Base-by-base conservation (phyloP, 2,797 vertebrate species). In the Acanthurus tractus region DNA sequence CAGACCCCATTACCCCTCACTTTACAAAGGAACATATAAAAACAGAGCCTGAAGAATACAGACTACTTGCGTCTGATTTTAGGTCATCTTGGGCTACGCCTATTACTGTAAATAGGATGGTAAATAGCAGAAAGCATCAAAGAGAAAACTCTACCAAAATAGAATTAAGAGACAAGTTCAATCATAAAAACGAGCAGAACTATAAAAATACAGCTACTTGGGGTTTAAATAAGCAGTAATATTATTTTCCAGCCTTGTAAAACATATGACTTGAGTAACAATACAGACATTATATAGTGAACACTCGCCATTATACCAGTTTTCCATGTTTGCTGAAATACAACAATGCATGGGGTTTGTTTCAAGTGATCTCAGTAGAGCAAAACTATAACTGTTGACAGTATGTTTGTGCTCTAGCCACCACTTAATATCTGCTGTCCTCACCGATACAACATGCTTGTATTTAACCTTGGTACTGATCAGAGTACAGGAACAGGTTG, bases 21-120 rank as follows among this genome's bases (percentile, higher is more conserved):
- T 74, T 53, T 76, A 67, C 71, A 79, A 70, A 86, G 63, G 55
- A 84, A 58, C 78, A 80, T 62, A 63, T 78, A 78, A 80, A 77
- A 83, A 67, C 59, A 70, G 69, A 76, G 79, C 78, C 55, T 74
- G 63, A 70, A 74, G 84, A 84, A 82, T 55, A 63, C 76, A 79
- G 76, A 66, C 63, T 57, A 71, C 54, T 53, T 57, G 79, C 72
- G 62, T 78, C 38, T 58, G 74, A 80, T 76, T 76, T 53, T 17
- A 22, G 63, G 59, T 86, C 70, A 66, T 68, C 66, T 58, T 34
- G 36, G 44, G 70, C 75, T 61, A 63, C 70, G 71, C 85, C 67
- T 76, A 78, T 69, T 70, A 78, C 78, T 77, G 72, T 75, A 89
- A 76, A 83, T 81, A 70, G 61, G 71, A 82, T 59, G 71, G 56